Conservation (phyloP, 1,140 invertebrate genomes). For the Drosophila sproati region DNA sequence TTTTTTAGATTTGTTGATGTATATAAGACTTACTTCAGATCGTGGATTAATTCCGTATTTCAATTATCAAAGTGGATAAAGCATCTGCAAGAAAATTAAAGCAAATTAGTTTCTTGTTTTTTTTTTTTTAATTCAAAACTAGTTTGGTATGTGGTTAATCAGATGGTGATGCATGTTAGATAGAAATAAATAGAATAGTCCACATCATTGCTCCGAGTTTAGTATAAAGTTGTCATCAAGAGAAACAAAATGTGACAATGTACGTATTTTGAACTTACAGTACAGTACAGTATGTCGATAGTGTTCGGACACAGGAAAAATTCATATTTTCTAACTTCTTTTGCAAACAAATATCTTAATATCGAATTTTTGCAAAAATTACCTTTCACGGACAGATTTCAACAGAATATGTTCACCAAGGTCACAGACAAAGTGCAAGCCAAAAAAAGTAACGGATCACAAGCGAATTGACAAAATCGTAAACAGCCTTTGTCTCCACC, state of each 20-base stretch:
- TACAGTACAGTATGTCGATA: too few relatives aligned
- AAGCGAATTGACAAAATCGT: too few relatives aligned
- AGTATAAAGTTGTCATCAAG: conserved; percentile 37
- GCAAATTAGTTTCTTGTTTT: not conserved
- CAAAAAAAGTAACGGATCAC: too few relatives aligned
- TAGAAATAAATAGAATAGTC: conserved; percentile 63
- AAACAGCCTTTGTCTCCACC: too few relatives aligned
- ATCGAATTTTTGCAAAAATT: too few relatives aligned
- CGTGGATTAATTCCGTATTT: not conserved
- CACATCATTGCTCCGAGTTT: conserved; percentile 16
- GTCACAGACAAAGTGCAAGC: too few relatives aligned
- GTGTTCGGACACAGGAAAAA: too few relatives aligned
- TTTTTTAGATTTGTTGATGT: not conserved
- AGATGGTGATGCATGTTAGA: conserved; percentile 77
- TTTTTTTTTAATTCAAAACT: not conserved
- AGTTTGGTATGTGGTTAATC: conserved; percentile 7
- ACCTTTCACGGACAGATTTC: conserved; percentile 18
- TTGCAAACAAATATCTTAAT: too few relatives aligned
- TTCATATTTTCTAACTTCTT: too few relatives aligned
- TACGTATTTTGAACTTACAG: too few relatives aligned
- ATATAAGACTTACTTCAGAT: conserved; percentile 5
- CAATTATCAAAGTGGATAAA: not conserved
- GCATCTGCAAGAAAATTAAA: not conserved
- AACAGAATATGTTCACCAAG: conserved; percentile 34
- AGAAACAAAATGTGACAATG: not conserved